phyloP scores from a whole-genome alignment of 2,888 invertebrate genomes.

The Ectemnius cavifrons region DNA sequence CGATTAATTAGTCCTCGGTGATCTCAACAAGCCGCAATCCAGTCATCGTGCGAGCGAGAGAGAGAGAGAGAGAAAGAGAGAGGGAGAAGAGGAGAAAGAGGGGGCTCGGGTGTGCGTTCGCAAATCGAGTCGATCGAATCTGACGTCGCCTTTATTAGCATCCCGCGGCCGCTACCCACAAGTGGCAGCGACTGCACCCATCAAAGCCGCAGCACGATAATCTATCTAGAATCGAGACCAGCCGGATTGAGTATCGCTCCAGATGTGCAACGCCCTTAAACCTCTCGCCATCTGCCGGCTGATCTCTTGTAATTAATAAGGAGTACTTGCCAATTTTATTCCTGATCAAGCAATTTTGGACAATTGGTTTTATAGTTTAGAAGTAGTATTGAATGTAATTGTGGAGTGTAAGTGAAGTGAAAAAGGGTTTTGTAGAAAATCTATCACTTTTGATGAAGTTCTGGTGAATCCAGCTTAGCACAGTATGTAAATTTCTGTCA shows the following conservation, averaged over 20 bases:
- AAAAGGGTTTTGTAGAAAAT: too few species aligned
- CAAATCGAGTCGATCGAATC: conserved; percentile 21
- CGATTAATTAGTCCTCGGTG: conserved; percentile 42
- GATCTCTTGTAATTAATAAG: too few species aligned
- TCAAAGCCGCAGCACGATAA: conserved; percentile 33
- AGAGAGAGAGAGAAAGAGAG: background rate
- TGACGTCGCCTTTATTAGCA: conserved; percentile 39
- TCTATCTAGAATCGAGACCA: conserved; percentile 27
- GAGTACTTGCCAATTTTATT: too few species aligned
- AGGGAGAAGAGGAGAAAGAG: background rate
- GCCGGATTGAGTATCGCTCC: conserved; percentile 47
- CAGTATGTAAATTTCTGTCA: too few species aligned
- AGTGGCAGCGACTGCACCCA: conserved; percentile 27
- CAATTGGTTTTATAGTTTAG: too few species aligned
- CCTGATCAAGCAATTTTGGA: too few species aligned
- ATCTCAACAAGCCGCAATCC: background rate
- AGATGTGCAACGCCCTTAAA: conserved; percentile 36
- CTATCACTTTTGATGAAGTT: too few species aligned
- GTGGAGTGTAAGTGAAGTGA: too few species aligned
- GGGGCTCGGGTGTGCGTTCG: background rate
- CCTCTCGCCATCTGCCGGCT: too few species aligned
- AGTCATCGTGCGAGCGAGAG: background rate
- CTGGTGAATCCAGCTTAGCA: too few species aligned
- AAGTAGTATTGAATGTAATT: too few species aligned
- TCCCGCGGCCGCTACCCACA: conserved; percentile 8